These are phyloP conservation scores for Lateolabrax maculatus DNA, from an alignment of 2,797 vertebrate genomes.

Conservation along the genomic window DNA sequence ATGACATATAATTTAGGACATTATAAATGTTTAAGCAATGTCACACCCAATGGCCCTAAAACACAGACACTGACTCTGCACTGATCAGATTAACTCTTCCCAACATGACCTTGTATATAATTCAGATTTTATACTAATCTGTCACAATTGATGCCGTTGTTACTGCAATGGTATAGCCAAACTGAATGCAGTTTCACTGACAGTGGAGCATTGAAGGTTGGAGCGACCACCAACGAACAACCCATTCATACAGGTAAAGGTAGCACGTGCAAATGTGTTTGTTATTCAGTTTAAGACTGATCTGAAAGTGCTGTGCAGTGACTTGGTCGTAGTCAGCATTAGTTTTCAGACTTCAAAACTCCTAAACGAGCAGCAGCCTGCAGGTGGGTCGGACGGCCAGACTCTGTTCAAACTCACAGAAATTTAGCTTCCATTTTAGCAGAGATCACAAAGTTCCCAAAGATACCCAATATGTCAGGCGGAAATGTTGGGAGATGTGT, in stretches of 20 bases:
- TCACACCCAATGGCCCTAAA: not conserved
- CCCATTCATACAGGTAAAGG: not conserved
- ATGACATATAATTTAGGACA: not conserved
- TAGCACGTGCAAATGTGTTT: not conserved
- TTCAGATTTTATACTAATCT: conserved; percentile 12
- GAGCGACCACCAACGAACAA: not conserved
- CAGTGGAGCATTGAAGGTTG: not conserved
- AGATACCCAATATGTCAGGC: not conserved
- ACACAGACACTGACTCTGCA: not conserved
- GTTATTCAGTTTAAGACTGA: conserved; percentile 10
- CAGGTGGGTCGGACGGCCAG: not conserved
- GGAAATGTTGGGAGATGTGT: not conserved
- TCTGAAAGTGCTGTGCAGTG: not conserved
- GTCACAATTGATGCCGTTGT: not conserved
- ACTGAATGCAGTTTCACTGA: not conserved
- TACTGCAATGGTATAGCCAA: not conserved
- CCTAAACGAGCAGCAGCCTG: not conserved
- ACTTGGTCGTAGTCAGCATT: not conserved
- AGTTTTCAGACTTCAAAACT: not conserved
- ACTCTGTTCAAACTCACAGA: not conserved
- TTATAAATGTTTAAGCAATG: not conserved
- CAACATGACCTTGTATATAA: not conserved
- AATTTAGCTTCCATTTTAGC: not conserved
- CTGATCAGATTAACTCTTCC: conserved; percentile 16
- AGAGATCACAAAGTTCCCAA: not conserved